phyloP scores from a whole-genome alignment of 2,113 vertebrate species.

The Tragelaphus buxtoni region DNA sequence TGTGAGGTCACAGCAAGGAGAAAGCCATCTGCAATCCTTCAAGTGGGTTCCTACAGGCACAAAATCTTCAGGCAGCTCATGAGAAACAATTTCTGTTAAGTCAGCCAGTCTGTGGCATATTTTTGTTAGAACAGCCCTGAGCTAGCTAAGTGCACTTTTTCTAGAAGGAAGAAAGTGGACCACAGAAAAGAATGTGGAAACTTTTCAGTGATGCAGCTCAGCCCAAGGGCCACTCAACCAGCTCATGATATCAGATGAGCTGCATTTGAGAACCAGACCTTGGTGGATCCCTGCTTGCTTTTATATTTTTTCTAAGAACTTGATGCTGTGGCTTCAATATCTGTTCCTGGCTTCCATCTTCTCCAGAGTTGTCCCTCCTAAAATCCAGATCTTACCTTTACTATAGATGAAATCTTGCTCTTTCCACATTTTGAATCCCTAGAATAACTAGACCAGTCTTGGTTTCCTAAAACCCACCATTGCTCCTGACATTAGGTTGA shows the following conservation, averaged over 20 bases:
- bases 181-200: background rate
- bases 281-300: no score
- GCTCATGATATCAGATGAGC: background rate
- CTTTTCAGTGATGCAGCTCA: background rate
- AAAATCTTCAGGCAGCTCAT: background rate
- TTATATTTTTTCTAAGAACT: background rate
- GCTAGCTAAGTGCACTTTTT: background rate
- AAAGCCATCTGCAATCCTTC: background rate
- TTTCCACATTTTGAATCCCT: background rate
- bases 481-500: background rate
- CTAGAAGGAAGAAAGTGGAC: background rate
- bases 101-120: background rate
- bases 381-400: background rate
- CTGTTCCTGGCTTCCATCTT: background rate
- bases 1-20: background rate
- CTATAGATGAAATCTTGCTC: background rate
- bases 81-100: background rate
- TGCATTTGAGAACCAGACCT: background rate
- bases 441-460: background rate
- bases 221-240: background rate
- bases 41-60: background rate
- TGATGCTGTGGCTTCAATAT: background rate
- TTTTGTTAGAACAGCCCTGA: background rate
- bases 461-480: background rate
- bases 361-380: background rate